Evolutionary conservation across 1,140 invertebrate species (phyloP), one percentile per base, ranked within the genome.

Genomic region (Maconellicoccus hirsutus): DNA sequence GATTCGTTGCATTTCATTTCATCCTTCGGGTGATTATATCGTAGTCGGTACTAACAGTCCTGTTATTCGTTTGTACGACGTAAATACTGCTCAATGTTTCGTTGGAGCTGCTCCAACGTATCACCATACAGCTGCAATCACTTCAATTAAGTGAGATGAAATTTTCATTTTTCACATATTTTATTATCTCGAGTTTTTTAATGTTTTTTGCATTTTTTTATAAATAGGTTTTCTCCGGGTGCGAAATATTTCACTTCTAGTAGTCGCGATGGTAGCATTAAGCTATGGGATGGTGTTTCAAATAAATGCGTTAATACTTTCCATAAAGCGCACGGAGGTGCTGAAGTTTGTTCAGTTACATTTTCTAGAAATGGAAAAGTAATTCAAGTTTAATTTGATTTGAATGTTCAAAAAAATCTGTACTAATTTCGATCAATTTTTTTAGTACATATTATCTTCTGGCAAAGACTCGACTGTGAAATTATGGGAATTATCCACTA

Each of bases 311-410:
- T 99, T 72, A 96, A 96, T 78, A 98, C 94, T 0, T 97, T 98
- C 78, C 79, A 85, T 0, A 88, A 90, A 76, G 96, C 96, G 0
- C 97, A 99, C 79, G 95, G 98, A 75, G 94, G 94, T 0, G 85
- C 89, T 22, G 92, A 96, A 83, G 90, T 99, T 21, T 96, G 93
- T 77, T 98, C 95, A 0, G 91, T 98, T 1, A 82, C 86, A 12
- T 99, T 98, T 78, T 94, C 95, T 0, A 85, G 92, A 71, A 99
- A 99, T 81, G 95, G 94, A 78, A 99, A 99, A 86, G 93, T 96
- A 77, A 76, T n/a, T n/a, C n/a, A 75, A 59, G 33, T 61, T 33
- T 22, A 26, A 21, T 23, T 69, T 66, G 3, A 3, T 71, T 71
- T 25, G 21, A 6, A 23, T 3, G 7, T 70, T 70, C 14, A 6